Conservation (phyloP, 2,797 vertebrate species). For the Taenioides sp. region DNA sequence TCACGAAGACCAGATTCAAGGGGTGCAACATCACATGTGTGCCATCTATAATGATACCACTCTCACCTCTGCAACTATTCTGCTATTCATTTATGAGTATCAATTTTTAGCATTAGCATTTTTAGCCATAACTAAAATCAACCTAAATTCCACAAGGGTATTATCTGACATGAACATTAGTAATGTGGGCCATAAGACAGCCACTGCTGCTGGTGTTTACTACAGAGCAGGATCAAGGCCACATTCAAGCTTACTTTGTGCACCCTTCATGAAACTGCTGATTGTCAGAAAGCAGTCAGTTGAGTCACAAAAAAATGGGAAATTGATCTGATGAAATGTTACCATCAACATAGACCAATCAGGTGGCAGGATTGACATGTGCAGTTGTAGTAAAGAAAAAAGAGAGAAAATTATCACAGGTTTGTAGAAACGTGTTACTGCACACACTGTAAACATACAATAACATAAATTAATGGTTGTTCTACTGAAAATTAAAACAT, state of each 20-base stretch:
- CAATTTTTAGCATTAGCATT: not conserved
- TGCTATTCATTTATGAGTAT: not conserved
- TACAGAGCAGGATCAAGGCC: not conserved
- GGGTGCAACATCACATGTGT: conserved; percentile 26
- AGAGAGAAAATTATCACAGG: conserved; percentile 15
- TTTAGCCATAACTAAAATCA: not conserved
- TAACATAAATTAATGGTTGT: no score
- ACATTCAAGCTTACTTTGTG: not conserved
- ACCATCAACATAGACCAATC: not conserved
- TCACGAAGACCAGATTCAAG: conserved; percentile 41
- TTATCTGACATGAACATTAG: not conserved
- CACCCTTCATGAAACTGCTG: not conserved
- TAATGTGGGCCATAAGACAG: not conserved
- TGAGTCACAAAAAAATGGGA: no score
- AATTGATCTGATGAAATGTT: not conserved
- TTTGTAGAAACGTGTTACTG: conserved; percentile 21
- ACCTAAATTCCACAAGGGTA: not conserved
- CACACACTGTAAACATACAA: not conserved
- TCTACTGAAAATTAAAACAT: no score
- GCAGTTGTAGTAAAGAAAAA: no score
- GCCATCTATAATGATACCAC: conserved; percentile 38
- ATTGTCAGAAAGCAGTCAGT: not conserved
- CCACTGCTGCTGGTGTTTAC: not conserved
- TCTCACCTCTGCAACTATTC: conserved; percentile 20
- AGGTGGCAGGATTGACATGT: not conserved